phyloP scores from a whole-genome alignment of 2,888 invertebrate genomes.

The Apocheima hispidaria region DNA sequence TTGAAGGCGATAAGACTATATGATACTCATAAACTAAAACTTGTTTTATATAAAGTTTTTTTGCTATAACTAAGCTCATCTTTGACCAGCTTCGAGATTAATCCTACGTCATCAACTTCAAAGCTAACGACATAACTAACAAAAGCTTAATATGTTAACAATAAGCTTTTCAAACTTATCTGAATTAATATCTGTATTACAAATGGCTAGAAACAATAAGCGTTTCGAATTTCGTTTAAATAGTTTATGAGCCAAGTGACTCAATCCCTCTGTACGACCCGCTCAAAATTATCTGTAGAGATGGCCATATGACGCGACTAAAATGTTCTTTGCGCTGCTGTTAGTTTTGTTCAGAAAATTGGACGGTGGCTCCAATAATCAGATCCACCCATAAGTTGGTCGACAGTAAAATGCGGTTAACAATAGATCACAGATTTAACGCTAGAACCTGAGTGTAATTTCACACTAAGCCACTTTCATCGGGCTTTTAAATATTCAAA shows the following conservation, averaged over 20 bases:
- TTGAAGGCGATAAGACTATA: neutral
- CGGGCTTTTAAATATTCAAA: neutral
- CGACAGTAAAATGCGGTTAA: neutral
- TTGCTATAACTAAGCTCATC: neutral
- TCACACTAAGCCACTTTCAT: conserved; percentile 4
- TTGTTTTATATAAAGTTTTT: no score
- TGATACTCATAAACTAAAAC: no score
- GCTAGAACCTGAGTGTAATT: conserved; percentile 4
- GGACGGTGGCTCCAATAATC: neutral
- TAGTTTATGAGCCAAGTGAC: conserved; percentile 15
- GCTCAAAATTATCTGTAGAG: neutral
- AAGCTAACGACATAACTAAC: conserved; percentile 6
- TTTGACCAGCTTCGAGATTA: neutral
- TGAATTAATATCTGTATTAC: conserved; percentile 18
- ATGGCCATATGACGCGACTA: neutral
- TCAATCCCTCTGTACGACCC: conserved; percentile 5
- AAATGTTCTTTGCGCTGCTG: neutral
- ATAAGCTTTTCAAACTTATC: conserved; percentile 16
- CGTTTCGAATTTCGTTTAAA: conserved; percentile 13
- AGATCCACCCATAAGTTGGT: neutral
- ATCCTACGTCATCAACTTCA: neutral
- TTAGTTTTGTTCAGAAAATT: neutral
- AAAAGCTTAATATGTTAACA: conserved; percentile 9
- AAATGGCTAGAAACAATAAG: conserved; percentile 26
- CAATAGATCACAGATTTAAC: conserved; percentile 11